These are phyloP conservation scores for Pandemis corylana DNA, from an alignment of 2,888 invertebrate genomes.

Conservation along the genomic window DNA sequence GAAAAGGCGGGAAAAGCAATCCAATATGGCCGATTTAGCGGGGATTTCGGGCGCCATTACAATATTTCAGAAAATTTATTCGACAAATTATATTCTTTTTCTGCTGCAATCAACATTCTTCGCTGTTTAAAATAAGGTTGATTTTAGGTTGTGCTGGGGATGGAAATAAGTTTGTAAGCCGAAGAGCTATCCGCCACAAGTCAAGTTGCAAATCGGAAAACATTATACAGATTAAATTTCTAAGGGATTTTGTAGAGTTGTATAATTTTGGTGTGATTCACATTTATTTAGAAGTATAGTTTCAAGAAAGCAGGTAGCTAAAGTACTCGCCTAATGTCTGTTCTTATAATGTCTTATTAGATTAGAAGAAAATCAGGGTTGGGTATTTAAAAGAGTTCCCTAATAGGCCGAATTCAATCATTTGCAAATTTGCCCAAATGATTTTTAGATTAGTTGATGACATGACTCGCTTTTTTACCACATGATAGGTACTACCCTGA, in stretches of 20 bases:
- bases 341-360: too few species aligned
- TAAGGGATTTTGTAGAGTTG: constrained; percentile 55
- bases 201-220: constrained; percentile 74
- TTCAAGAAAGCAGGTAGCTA: too few species aligned
- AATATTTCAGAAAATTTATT: constrained; percentile 64
- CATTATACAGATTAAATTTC: constrained; percentile 76
- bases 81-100: constrained; percentile 43
- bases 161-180: constrained; percentile 48
- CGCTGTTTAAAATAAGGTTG: constrained; percentile 28
- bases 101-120: constrained; percentile 36
- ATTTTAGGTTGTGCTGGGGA: constrained; percentile 43
- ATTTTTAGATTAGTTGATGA: too few species aligned
- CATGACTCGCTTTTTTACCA: too few species aligned
- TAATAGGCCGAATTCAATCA: too few species aligned
- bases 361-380: too few species aligned
- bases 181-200: constrained; percentile 66
- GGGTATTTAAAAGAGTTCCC: too few species aligned
- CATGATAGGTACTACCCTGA: too few species aligned
- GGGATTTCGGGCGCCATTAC: constrained; percentile 69
- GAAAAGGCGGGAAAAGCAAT: constrained; percentile 61
- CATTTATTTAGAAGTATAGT: not conserved
- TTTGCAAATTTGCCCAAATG: too few species aligned
- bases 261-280: constrained; percentile 8
- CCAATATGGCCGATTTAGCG: constrained; percentile 71
- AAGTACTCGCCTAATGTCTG: too few species aligned